These are phyloP conservation scores for Agapostemon virescens DNA, from an alignment of 2,888 invertebrate species.

Conservation along the genomic window DNA sequence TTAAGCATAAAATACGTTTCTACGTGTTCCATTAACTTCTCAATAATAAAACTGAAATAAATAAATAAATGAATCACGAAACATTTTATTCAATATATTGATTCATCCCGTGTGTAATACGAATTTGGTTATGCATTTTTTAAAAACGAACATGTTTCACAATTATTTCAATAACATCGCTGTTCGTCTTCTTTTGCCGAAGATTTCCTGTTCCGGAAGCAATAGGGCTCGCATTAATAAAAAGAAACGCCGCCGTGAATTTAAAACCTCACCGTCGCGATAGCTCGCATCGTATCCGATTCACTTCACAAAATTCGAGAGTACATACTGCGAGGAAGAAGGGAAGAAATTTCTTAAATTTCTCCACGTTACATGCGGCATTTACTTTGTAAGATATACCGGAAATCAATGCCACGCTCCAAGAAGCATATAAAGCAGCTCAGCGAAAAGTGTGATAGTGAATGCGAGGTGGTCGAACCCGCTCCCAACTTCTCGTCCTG, in stretches of 20 bases:
- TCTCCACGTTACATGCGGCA: slow-evolving; percentile 36
- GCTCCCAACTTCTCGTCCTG: slow-evolving; percentile 32
- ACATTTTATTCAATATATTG: too few relatives aligned
- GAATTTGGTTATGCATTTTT: too few relatives aligned
- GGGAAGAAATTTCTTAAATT: slow-evolving; percentile 38
- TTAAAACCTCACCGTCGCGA: neutral
- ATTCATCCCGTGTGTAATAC: too few relatives aligned
- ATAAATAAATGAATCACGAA: too few relatives aligned
- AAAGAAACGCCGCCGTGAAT: neutral
- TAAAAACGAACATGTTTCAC: neutral
- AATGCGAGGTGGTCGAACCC: slow-evolving; percentile 48
- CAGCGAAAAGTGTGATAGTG: slow-evolving; percentile 17
- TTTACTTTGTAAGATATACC: slow-evolving; percentile 40
- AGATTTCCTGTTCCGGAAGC: neutral
- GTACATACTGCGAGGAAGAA: neutral
- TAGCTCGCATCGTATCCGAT: neutral
- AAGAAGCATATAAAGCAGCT: slow-evolving; percentile 46
- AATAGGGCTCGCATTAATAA: neutral
- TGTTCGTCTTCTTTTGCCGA: neutral
- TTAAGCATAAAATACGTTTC: too few relatives aligned
- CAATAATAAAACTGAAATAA: too few relatives aligned
- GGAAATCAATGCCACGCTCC: slow-evolving; percentile 51
- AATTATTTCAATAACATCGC: neutral
- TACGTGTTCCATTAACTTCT: too few relatives aligned
- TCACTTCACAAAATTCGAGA: slow-evolving; percentile 11